Evolutionary conservation across 2,113 vertebrate species (phyloP).

Genomic region (Aegithalos caudatus): DNA sequence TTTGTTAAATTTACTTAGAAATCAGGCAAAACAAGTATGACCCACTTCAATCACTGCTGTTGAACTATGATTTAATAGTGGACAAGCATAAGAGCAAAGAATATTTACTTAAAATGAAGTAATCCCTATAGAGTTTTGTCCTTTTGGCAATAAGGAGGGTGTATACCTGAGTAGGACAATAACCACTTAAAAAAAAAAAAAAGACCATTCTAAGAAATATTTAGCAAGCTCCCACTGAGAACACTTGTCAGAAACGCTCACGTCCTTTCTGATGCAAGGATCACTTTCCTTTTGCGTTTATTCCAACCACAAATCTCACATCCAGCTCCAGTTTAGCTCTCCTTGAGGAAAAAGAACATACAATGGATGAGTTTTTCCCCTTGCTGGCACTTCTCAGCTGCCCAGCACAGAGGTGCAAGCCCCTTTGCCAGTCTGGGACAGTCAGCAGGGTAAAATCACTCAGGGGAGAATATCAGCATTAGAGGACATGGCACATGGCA

Average conservation of each 20-base stretch:
- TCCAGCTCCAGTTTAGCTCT: not conserved
- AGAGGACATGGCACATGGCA: not conserved
- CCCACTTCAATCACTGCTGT: not conserved
- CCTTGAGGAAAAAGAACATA: not conserved
- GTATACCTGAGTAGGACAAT: not conserved
- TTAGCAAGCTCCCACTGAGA: not conserved
- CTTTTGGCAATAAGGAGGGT: not conserved
- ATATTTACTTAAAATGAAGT: not conserved
- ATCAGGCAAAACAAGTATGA: not conserved
- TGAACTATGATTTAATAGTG: not conserved
- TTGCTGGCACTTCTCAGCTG: not conserved
- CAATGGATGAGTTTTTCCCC: not conserved
- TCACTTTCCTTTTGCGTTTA: not conserved
- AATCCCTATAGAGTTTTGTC: not conserved
- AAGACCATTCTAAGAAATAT: not conserved
- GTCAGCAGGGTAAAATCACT: not conserved
- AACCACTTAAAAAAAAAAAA: not conserved
- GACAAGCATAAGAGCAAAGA: not conserved
- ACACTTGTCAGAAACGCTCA: not conserved
- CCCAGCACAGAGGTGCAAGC: not conserved
- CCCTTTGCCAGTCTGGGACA: not conserved
- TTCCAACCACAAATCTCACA: not conserved
- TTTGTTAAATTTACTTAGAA: conserved; percentile 1
- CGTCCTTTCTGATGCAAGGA: not conserved
- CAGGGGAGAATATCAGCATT: not conserved